Evolutionary conservation across 2,113 vertebrate genomes (phyloP).

Genomic region (Megaleporinus macrocephalus): DNA sequence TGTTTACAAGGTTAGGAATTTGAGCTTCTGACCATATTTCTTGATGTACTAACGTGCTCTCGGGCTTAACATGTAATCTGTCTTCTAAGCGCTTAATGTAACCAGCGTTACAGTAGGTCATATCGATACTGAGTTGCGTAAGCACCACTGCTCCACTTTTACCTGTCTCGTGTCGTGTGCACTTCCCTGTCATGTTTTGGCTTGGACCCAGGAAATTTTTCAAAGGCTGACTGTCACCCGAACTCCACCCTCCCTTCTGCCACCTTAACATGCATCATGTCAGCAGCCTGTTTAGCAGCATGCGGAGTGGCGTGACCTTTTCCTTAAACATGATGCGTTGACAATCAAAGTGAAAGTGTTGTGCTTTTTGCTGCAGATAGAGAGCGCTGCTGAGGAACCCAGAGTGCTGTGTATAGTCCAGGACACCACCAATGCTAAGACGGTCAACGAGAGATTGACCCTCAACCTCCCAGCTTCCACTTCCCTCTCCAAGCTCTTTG

Average conservation of each 20-base stretch:
- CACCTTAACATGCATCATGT: not conserved
- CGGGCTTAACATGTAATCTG: constrained; percentile 27
- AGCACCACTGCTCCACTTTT: constrained; percentile 22
- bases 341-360: not conserved
- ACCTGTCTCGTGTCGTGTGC: constrained; percentile 4
- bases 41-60: not conserved
- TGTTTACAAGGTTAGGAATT: not conserved
- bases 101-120: constrained; percentile 38
- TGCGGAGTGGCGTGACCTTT: not conserved
- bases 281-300: not conserved
- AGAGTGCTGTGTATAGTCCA: constrained; percentile 96
- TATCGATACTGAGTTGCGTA: constrained; percentile 44
- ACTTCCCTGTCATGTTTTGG: constrained; percentile 12
- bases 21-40: not conserved
- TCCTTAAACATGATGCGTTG: not conserved
- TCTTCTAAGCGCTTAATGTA: constrained; percentile 45
- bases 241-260: not conserved
- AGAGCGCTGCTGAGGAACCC: constrained; percentile 96
- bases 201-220: constrained; percentile 2
- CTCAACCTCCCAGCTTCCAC: constrained; percentile 96
- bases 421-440: constrained; percentile 93
- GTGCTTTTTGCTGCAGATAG: constrained; percentile 82
- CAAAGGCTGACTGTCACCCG: not conserved
- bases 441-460: constrained; percentile 88
- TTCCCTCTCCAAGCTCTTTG: constrained; percentile 84